Base-by-base conservation (phyloP, 2,113 vertebrate species). In the Gadus chalcogrammus region DNA sequence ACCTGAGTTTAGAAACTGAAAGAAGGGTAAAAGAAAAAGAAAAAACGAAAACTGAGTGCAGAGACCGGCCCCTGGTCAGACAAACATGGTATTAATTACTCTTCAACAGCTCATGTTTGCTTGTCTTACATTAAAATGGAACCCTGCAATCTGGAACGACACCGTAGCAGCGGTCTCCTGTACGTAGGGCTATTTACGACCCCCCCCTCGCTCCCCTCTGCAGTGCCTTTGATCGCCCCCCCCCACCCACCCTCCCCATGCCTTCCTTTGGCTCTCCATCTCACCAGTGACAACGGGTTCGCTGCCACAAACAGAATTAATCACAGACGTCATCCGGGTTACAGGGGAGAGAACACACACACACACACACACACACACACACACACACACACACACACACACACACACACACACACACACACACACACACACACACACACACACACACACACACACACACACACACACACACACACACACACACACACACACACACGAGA, bases 11-110 rank as follows among this genome's bases (percentile, higher is more conserved):
- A 48, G 42, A 48, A 48, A 48, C 42, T 13, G 24, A 24, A 48
- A 48, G 12, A 48, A 48, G 12, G 12, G 9, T 11, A 42, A 42
- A 42, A 42, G 9, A 9, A 48, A 48, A 48, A 48, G 11, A 48
- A 9, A 13, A 48, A 48, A 48, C 83, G 55, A 92, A 93, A 82
- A 85, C 89, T 77, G 65, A 82, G 71, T 84, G 80, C 85, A 84
- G 68, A 73, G 88, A 90, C 91, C 93, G 88, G 18, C 72, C 82
- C 42, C 69, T 1, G 62, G 88, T 87, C 91, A 84, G 84, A 88
- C 82, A 91, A 93, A 94, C 79, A 85, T 89, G 92, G 88, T 92
- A 94, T 91, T 91, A 88, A 94, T 95, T 92, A 94, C 87, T 90
- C 72, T 84, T 48, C 42, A 13, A 48, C 42, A 48, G 42, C 74